phyloP scores from a whole-genome alignment of 2,113 vertebrate genomes.

The Terrapene triunguis region DNA sequence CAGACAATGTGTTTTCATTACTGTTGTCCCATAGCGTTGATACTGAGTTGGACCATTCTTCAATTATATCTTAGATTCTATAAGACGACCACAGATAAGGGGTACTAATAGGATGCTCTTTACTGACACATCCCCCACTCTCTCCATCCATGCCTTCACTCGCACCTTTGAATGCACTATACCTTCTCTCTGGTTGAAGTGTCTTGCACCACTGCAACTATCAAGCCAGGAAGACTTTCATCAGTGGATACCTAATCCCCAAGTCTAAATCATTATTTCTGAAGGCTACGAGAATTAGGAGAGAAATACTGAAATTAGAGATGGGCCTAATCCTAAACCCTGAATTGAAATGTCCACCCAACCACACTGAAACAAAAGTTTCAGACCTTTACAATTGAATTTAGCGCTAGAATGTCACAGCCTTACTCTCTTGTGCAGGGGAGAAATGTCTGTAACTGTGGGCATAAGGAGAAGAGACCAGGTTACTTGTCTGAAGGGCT shows the following conservation, averaged over 20 bases:
- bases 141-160: neutral
- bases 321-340: neutral
- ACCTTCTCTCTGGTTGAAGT: neutral
- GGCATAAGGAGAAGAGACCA: neutral
- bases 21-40: accelerated
- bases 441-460: neutral
- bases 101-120: neutral
- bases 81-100: neutral
- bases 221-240: neutral
- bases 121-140: accelerated
- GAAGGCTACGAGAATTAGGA: neutral
- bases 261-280: neutral
- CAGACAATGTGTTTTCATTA: neutral
- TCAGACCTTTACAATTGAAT: neutral
- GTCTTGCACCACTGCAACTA: neutral
- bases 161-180: too few species aligned
- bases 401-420: neutral
- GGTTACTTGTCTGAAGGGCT: neutral
- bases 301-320: neutral
- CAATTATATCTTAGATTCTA: neutral
- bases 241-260: neutral
- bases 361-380: neutral
- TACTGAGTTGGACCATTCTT: neutral
- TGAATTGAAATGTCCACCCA: neutral
- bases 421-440: neutral